Evolutionary conservation across 2,888 invertebrate species (phyloP).

Genomic region (Eueremaeus valkanovi): DNA sequence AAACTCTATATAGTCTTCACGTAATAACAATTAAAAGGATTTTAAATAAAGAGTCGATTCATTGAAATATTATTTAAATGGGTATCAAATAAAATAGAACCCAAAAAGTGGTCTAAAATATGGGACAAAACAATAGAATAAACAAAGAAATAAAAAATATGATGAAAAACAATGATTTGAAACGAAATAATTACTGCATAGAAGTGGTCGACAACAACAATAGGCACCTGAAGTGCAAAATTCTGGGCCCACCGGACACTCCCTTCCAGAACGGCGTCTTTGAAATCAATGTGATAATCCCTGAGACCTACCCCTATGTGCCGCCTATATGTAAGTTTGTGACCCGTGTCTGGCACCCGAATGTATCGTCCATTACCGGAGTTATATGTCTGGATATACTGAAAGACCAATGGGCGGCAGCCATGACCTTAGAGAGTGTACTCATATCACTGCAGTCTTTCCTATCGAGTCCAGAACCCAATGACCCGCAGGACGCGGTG

Average conservation of each 20-base stretch:
- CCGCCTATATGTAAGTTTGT: constrained; percentile 57
- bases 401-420: constrained; percentile 59
- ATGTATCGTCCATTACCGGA: constrained; percentile 58
- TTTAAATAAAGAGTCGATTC: too few species aligned
- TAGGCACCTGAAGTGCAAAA: background rate
- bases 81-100: too few species aligned
- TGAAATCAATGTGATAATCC: constrained; percentile 55
- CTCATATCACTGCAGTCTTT: constrained; percentile 57
- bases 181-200: background rate
- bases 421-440: constrained; percentile 58
- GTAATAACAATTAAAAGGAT: too few species aligned
- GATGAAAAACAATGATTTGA: constrained; percentile 3
- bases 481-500: constrained; percentile 57
- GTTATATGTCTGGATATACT: constrained; percentile 58
- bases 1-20: too few species aligned
- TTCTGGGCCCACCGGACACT: constrained; percentile 52
- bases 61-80: too few species aligned
- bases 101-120: background rate
- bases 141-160: background rate
- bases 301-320: constrained; percentile 58
- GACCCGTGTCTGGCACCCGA: constrained; percentile 59
- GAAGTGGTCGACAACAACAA: background rate
- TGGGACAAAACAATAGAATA: background rate
- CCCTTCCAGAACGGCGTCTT: constrained; percentile 57
- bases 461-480: constrained; percentile 57